phyloP scores from a whole-genome alignment of 2,113 vertebrate genomes.

The Hydrolagus affinis region DNA sequence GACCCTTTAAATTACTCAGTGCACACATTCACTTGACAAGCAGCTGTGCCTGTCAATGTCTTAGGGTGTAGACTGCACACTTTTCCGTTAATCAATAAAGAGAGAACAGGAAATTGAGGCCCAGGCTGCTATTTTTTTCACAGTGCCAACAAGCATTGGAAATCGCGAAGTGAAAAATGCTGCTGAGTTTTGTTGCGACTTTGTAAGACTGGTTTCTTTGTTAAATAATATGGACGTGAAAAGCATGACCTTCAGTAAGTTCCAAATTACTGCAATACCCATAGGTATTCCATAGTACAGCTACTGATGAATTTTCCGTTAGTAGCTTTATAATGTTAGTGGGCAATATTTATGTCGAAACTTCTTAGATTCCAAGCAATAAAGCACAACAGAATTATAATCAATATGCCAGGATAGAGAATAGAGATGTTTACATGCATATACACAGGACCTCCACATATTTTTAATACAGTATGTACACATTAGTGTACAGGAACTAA shows the following conservation, averaged over 20 bases:
- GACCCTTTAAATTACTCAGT: not conserved
- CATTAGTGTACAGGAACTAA: no score
- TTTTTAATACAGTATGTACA: no score
- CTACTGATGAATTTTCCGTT: not conserved
- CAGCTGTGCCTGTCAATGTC: not conserved
- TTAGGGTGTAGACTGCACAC: not conserved
- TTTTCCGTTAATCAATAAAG: conserved; percentile 17
- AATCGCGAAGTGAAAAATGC: not conserved
- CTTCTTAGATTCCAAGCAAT: not conserved
- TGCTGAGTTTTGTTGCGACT: not conserved
- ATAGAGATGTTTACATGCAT: not conserved
- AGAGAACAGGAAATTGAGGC: conserved; percentile 18
- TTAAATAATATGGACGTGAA: not conserved
- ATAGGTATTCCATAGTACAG: not conserved
- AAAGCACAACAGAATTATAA: not conserved
- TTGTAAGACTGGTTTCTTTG: not conserved
- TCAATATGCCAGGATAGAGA: not conserved
- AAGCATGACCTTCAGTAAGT: no score
- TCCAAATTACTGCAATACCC: not conserved
- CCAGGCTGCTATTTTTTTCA: not conserved
- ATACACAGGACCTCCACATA: no score
- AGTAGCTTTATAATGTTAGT: not conserved
- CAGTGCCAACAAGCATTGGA: not conserved
- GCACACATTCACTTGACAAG: not conserved
- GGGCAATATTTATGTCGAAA: no score